Evolutionary conservation across 2,113 vertebrate species (phyloP).

Genomic region (Polypterus bichir): DNA sequence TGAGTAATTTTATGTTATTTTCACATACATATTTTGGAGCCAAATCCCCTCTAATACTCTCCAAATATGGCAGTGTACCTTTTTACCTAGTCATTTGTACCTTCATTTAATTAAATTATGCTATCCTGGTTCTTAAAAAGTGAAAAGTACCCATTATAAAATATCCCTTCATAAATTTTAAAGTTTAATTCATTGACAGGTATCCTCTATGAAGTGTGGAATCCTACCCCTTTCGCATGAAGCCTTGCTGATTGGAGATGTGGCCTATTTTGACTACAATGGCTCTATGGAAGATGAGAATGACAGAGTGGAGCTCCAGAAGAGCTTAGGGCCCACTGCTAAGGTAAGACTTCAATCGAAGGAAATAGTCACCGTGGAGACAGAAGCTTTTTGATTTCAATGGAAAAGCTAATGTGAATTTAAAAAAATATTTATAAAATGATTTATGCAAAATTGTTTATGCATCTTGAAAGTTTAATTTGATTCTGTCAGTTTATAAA

Average conservation of each 20-base stretch:
- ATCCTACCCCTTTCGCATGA: conserved; percentile 83
- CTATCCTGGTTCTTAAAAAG: not conserved
- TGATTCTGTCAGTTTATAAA: too few relatives aligned
- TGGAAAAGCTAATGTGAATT: too few relatives aligned
- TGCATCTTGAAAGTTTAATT: too few relatives aligned
- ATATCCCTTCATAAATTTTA: too few relatives aligned
- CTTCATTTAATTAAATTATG: not conserved
- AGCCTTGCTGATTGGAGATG: conserved; percentile 77
- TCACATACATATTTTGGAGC: too few relatives aligned
- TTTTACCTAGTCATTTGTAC: not conserved
- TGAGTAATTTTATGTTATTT: too few relatives aligned
- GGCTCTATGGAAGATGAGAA: conserved; percentile 80
- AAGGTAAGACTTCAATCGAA: conserved; percentile 52
- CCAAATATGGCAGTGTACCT: not conserved
- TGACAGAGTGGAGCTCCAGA: conserved; percentile 83
- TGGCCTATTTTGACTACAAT: conserved; percentile 79
- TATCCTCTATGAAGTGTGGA: conserved; percentile 88
- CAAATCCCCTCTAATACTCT: too few relatives aligned
- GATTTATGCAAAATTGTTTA: too few relatives aligned
- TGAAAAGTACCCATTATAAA: not conserved
- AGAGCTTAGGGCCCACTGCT: conserved; percentile 85
- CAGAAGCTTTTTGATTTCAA: too few relatives aligned
- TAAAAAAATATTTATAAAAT: too few relatives aligned
- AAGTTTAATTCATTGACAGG: conserved; percentile 36
- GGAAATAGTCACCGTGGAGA: too few relatives aligned